Conservation (phyloP, 2,113 vertebrate genomes). For the Oreochromis spilurus region DNA sequence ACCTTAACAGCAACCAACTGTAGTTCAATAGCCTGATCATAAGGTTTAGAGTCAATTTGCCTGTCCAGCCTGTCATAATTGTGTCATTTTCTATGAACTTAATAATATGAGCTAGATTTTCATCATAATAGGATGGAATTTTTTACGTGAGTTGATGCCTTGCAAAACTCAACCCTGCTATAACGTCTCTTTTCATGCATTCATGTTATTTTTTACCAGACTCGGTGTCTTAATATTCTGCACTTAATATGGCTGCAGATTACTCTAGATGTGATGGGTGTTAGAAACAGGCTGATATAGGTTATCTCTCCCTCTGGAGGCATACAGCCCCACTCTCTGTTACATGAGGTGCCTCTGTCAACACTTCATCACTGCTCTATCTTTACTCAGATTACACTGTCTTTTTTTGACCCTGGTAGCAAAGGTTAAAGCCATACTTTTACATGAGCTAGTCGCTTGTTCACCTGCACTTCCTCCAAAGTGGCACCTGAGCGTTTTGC, state of each 20-base stretch:
- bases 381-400: neutral
- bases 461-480: neutral
- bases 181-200: neutral
- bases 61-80: neutral
- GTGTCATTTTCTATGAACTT: neutral
- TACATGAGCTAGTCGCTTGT: neutral
- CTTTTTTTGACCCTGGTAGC: neutral
- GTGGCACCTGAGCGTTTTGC: neutral
- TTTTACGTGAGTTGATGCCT: neutral
- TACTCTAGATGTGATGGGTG: neutral
- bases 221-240: neutral
- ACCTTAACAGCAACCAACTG: neutral
- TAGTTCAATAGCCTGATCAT: neutral
- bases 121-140: neutral
- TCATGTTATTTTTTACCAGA: neutral
- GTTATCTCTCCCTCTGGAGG: slow-evolving; percentile 1
- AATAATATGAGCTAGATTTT: neutral
- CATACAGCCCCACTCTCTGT: neutral
- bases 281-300: slow-evolving; percentile 9
- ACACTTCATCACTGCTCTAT: neutral
- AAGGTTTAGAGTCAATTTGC: slow-evolving; percentile 8
- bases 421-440: neutral
- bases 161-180: neutral
- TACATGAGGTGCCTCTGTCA: slow-evolving; percentile 2
- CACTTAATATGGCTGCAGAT: neutral